These are phyloP conservation scores for Cephus cinctus DNA, from an alignment of 1,140 invertebrate species.

Conservation along the genomic window DNA sequence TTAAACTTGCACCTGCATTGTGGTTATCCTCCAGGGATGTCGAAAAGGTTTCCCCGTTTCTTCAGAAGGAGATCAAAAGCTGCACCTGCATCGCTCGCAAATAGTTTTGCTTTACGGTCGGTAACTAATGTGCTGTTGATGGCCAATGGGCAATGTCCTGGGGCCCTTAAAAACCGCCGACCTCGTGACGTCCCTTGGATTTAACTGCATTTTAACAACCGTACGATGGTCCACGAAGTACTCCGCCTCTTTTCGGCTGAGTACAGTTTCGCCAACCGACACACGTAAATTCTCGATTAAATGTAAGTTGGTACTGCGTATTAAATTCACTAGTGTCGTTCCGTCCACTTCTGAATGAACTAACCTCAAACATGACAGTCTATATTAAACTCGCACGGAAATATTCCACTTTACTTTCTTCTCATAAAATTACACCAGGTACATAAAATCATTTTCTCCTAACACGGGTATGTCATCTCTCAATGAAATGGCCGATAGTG, in stretches of 20 bases:
- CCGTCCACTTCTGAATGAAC: too few species aligned
- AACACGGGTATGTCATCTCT: too few species aligned
- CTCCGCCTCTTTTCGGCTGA: neutral
- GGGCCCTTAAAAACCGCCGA: slow-evolving; percentile 9
- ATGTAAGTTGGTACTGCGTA: too few species aligned
- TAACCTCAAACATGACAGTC: too few species aligned
- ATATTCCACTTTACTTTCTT: slow-evolving; percentile 31
- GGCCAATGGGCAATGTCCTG: too few species aligned
- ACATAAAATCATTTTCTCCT: too few species aligned
- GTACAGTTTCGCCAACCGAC: too few species aligned
- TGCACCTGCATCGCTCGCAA: slow-evolving; percentile 21
- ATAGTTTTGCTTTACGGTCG: slow-evolving; percentile 19
- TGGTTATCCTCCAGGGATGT: neutral
- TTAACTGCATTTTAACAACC: slow-evolving; percentile 35
- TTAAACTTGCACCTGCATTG: neutral
- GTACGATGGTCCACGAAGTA: slow-evolving; percentile 2
- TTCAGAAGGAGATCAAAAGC: slow-evolving; percentile 1
- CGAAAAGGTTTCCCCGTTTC: neutral
- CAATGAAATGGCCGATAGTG: too few species aligned
- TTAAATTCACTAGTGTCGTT: too few species aligned
- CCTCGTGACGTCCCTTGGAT: slow-evolving; percentile 23
- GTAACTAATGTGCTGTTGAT: slow-evolving; percentile 26
- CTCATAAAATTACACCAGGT: too few species aligned
- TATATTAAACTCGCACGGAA: neutral
- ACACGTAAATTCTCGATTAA: too few species aligned